Conservation (phyloP, 2,113 vertebrate genomes). For the Microcebus ravelobensis region DNA sequence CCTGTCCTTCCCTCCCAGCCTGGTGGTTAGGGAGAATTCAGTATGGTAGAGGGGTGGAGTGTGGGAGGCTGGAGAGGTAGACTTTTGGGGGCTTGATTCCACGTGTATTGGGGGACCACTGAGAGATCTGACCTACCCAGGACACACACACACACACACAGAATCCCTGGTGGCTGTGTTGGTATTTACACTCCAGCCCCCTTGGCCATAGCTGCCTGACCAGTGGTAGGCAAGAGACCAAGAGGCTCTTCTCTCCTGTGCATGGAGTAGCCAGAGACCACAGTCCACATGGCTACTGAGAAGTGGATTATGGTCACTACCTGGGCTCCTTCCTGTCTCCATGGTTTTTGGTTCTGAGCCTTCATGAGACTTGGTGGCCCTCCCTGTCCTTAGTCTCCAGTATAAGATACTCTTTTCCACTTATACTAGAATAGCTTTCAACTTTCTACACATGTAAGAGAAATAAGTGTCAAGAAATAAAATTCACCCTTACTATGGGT, state of each 20-base stretch:
- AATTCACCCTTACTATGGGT: neutral
- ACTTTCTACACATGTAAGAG: neutral
- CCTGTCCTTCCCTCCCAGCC: neutral
- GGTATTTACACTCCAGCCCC: neutral
- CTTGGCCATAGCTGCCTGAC: neutral
- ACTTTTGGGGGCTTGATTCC: neutral
- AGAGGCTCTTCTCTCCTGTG: neutral
- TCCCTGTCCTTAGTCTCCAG: neutral
- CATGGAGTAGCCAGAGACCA: neutral
- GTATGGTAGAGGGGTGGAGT: too few relatives aligned
- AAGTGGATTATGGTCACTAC: neutral
- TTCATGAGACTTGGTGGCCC: neutral
- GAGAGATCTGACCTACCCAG: neutral
- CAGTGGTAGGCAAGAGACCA: neutral
- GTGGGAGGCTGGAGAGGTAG: neutral
- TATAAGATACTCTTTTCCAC: neutral
- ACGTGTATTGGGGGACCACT: neutral
- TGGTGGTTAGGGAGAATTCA: neutral
- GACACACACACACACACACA: neutral
- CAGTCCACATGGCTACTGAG: neutral
- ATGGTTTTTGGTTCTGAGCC: neutral
- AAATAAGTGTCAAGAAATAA: neutral
- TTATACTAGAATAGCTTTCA: neutral
- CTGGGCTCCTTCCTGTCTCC: neutral
- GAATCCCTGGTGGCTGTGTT: too few relatives aligned